These are phyloP conservation scores for Phrynosoma platyrhinos DNA, from an alignment of 2,113 vertebrate species.

Conservation along the genomic window DNA sequence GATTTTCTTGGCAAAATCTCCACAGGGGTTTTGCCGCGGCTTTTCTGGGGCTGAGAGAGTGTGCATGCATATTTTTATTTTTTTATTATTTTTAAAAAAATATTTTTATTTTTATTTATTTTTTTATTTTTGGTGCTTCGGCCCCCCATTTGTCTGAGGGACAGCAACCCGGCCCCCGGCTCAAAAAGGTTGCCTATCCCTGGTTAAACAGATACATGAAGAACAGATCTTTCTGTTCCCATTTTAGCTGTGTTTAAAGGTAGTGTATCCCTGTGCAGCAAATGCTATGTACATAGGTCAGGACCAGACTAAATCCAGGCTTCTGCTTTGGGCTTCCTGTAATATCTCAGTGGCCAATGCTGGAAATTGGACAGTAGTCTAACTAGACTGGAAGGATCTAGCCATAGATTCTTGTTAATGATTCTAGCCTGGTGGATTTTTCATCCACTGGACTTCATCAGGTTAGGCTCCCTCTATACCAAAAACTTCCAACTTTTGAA, in stretches of 20 bases:
- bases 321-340: not conserved
- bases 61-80: too few species aligned
- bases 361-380: not conserved
- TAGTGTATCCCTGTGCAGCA: not conserved
- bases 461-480: not conserved
- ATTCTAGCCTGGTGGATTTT: not conserved
- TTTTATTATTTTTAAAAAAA: too few species aligned
- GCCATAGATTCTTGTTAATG: not conserved
- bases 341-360: not conserved
- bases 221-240: not conserved
- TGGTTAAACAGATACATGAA: not conserved
- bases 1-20: too few species aligned
- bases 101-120: too few species aligned
- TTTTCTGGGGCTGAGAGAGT: too few species aligned
- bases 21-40: too few species aligned
- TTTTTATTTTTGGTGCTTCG: too few species aligned
- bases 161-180: too few species aligned
- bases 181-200: too few species aligned
- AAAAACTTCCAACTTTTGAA: too few species aligned
- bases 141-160: too few species aligned
- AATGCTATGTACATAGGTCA: not conserved
- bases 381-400: not conserved
- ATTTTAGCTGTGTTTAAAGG: not conserved
- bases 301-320: not conserved
- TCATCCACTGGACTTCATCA: not conserved